Conservation (phyloP, 2,113 vertebrate species). For the Electrona antarctica region DNA sequence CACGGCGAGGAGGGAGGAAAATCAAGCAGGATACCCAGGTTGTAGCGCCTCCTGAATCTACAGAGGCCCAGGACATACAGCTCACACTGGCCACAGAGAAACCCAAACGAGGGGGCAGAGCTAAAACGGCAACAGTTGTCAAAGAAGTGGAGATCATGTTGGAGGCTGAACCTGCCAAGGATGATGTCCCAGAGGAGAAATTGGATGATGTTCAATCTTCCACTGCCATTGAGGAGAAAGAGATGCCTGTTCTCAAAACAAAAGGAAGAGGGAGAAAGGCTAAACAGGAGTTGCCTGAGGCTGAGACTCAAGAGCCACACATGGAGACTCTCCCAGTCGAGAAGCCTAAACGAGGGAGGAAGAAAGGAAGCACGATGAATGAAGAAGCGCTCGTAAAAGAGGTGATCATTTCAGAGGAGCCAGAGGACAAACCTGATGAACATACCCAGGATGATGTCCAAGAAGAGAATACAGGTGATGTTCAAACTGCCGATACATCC, state of each 20-base stretch:
- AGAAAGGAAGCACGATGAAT: too few species aligned
- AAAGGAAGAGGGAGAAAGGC: too few species aligned
- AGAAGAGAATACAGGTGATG: too few species aligned
- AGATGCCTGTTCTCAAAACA: too few species aligned
- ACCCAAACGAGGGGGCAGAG: conserved; percentile 41
- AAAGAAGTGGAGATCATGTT: not conserved
- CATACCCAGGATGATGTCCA: not conserved
- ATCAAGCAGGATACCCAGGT: conserved; percentile 14
- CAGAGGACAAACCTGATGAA: conserved; percentile 3
- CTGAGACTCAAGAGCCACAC: not conserved
- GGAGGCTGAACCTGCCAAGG: not conserved
- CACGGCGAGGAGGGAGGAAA: conserved; percentile 46
- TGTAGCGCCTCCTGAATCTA: conserved; percentile 6
- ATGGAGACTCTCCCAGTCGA: too few species aligned
- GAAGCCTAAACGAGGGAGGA: too few species aligned
- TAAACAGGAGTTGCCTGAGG: not conserved
- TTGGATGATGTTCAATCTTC: too few species aligned
- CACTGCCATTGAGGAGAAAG: too few species aligned
- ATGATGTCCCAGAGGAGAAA: not conserved
- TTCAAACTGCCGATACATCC: too few species aligned
- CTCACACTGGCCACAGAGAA: conserved; percentile 20
- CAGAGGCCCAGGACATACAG: conserved; percentile 5
- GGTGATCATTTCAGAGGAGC: not conserved
- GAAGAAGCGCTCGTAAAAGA: not conserved
- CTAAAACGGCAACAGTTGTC: conserved; percentile 14